Percentiles rank a stretch among this genome's conserved stretches.
Evolutionary conservation across 1,140 invertebrate species (phyloP).

Genomic region (Sitophilus oryzae): DNA sequence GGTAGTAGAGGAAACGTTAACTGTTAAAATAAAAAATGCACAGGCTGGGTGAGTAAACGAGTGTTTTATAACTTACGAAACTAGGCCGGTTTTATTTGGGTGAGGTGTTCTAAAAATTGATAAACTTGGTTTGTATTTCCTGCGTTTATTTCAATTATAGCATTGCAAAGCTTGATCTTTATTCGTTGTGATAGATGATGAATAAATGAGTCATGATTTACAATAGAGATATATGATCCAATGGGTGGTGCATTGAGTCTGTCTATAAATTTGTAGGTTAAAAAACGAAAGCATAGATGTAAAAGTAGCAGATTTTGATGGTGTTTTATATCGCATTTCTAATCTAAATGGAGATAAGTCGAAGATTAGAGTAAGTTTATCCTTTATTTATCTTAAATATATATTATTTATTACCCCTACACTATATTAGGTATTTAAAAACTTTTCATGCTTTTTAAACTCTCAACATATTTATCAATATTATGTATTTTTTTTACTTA

Average conservation of each 20-base stretch:
- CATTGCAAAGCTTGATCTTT: neutral
- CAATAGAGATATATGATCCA: no score
- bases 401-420: slow-evolving; percentile 3
- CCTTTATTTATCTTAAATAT: neutral
- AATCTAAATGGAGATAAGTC: slow-evolving; percentile 94
- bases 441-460: no score
- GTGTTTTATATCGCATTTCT: slow-evolving; percentile 96
- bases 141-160: slow-evolving; percentile 11
- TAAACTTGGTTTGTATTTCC: slow-evolving; percentile 18
- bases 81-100: slow-evolving; percentile 24
- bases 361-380: slow-evolving; percentile 77
- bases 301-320: slow-evolving; percentile 95
- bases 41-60: slow-evolving; percentile 76
- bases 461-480: no score
- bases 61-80: slow-evolving; percentile 5
- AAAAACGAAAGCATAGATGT: slow-evolving; percentile 95
- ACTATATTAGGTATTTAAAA: no score
- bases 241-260: no score
- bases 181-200: neutral
- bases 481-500: no score
- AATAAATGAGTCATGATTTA: slow-evolving; percentile 12
- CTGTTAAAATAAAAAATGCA: slow-evolving; percentile 92
- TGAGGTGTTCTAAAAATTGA: slow-evolving; percentile 24
- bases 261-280: slow-evolving; percentile 57
- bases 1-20: slow-evolving; percentile 93